phyloP scores from a whole-genome alignment of 2,113 vertebrate genomes.

The Bujurquina vittata region DNA sequence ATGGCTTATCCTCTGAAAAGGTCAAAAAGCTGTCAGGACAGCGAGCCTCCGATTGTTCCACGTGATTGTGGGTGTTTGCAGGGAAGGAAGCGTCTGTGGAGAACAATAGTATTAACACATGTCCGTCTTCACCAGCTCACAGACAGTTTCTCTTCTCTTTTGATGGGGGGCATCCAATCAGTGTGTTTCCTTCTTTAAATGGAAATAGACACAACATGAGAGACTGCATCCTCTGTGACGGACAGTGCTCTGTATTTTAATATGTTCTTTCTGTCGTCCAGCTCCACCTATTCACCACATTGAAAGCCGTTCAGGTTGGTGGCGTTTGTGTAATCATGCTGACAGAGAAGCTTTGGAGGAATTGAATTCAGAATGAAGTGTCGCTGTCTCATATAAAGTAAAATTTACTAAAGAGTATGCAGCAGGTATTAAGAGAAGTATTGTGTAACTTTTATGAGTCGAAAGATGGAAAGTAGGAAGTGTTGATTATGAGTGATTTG shows the following conservation, averaged over 20 bases:
- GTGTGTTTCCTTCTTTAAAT: not conserved
- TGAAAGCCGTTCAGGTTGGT: not conserved
- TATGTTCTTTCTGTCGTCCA: fast-evolving
- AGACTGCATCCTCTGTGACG: not conserved
- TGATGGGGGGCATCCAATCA: not conserved
- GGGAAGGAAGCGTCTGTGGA: constrained; percentile 22
- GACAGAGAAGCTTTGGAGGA: not conserved
- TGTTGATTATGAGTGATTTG: not conserved
- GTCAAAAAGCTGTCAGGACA: constrained; percentile 21
- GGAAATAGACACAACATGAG: not conserved
- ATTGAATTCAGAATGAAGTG: not conserved
- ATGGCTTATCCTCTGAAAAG: constrained; percentile 3
- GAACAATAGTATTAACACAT: constrained; percentile 9
- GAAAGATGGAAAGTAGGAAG: not conserved
- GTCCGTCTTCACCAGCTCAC: not conserved
- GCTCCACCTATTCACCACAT: not conserved
- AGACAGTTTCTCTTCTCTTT: not conserved
- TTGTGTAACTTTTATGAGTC: not conserved
- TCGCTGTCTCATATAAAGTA: not conserved
- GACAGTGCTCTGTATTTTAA: not conserved
- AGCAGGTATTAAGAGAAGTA: not conserved
- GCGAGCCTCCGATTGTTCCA: not conserved
- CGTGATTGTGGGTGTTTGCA: no score
- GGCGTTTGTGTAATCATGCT: not conserved
- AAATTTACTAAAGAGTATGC: not conserved